Conservation (phyloP, 2,888 invertebrate genomes). For the Rotaria socialis region DNA sequence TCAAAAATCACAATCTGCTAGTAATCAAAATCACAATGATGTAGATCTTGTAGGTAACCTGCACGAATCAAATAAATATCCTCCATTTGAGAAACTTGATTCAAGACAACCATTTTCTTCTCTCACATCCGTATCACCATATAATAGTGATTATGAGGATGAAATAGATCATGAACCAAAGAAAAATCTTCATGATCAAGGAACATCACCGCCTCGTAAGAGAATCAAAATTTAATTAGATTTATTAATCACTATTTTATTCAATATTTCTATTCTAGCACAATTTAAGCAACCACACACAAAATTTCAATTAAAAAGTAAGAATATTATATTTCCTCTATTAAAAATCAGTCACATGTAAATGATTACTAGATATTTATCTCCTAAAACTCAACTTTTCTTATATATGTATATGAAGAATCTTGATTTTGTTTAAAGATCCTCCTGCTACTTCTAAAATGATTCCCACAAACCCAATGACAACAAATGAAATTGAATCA, state of each 20-base stretch:
- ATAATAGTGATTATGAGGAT: neutral
- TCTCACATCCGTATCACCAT: neutral
- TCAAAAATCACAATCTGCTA: neutral
- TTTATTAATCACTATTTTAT: no score
- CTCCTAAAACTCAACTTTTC: no score
- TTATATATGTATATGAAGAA: no score
- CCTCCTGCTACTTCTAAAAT: neutral
- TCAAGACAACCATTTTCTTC: slow-evolving; percentile 25
- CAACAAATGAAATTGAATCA: neutral
- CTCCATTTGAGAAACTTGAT: neutral
- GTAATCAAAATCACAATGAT: neutral
- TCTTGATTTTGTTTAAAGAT: neutral
- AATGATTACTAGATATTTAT: neutral
- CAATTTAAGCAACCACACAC: neutral
- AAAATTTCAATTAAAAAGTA: neutral
- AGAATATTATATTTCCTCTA: neutral
- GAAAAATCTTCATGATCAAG: neutral
- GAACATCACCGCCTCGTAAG: neutral
- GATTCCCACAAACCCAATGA: neutral
- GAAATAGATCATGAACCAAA: neutral
- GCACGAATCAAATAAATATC: neutral
- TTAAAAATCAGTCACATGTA: neutral
- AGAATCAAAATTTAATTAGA: neutral
- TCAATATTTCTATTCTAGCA: neutral
- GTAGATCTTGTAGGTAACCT: neutral